A percentile compares a stretch with the other conserved stretches of the same genome.
phyloP scores from a whole-genome alignment of 2,113 vertebrate genomes.

The Podocnemis expansa region DNA sequence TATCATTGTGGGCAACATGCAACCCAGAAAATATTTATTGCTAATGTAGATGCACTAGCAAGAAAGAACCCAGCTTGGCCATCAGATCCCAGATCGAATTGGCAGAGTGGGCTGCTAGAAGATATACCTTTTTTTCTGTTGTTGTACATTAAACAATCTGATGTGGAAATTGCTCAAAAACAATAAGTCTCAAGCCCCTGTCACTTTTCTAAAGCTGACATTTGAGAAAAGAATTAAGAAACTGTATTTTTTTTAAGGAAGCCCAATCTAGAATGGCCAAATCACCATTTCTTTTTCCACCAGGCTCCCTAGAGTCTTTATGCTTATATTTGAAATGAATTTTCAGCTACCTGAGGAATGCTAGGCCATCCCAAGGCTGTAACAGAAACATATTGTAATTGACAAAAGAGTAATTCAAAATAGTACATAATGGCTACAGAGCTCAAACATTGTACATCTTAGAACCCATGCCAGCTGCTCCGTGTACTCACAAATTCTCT shows the following conservation, averaged over 20 bases:
- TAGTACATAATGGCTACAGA: neutral
- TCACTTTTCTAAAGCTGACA: neutral
- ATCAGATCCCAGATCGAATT: neutral
- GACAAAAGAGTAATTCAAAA: neutral
- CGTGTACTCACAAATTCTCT: neutral
- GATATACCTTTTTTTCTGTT: rapidly evolving
- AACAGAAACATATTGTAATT: neutral
- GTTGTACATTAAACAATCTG: neutral
- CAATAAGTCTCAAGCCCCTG: neutral
- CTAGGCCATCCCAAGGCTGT: neutral
- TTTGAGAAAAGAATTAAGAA: neutral
- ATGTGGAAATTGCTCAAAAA: rapidly evolving
- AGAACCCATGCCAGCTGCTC: neutral
- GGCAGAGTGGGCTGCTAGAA: neutral
- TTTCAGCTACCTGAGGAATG: neutral
- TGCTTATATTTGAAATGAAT: neutral
- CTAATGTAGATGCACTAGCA: neutral
- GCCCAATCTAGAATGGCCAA: rapidly evolving
- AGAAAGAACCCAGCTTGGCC: neutral
- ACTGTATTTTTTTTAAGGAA: neutral
- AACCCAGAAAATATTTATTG: neutral
- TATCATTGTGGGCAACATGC: neutral
- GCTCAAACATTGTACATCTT: neutral
- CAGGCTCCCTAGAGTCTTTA: neutral
- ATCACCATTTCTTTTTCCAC: neutral